Evolutionary conservation across 2,113 vertebrate genomes (phyloP).

Genomic region (Oceanodroma tethys): DNA sequence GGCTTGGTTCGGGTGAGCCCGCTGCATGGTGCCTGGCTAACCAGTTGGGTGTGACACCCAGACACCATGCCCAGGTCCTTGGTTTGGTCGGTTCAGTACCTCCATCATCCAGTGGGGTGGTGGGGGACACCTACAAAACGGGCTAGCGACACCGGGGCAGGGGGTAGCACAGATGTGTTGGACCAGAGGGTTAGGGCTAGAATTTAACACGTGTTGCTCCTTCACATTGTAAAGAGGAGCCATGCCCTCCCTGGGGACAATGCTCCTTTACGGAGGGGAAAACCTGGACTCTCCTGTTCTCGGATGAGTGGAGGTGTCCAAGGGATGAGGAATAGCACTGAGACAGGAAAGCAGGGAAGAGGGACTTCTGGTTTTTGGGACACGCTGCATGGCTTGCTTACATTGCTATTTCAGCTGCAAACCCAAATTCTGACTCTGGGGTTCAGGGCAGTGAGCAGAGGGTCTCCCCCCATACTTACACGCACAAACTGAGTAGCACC

Average conservation of each 20-base stretch:
- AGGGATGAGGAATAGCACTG: neutral
- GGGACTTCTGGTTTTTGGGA: neutral
- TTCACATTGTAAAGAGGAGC: neutral
- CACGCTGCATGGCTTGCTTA: neutral
- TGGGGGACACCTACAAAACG: neutral
- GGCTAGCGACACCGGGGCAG: neutral
- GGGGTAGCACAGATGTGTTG: neutral
- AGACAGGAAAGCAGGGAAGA: neutral
- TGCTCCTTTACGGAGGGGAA: accelerated
- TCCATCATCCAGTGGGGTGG: accelerated
- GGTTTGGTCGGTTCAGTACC: neutral
- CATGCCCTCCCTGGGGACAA: neutral
- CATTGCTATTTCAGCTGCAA: neutral
- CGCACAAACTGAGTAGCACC: neutral
- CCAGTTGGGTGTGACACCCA: accelerated
- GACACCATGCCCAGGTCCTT: neutral
- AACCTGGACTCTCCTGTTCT: neutral
- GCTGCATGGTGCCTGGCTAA: accelerated
- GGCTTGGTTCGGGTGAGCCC: neutral
- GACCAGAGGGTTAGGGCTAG: neutral
- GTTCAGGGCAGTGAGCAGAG: accelerated
- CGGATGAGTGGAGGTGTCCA: accelerated
- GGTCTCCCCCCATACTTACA: neutral
- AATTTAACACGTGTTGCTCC: neutral
- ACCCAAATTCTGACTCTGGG: neutral